Evolutionary conservation across 2,797 vertebrate genomes (phyloP).

Genomic region (Poeciliopsis infans): DNA sequence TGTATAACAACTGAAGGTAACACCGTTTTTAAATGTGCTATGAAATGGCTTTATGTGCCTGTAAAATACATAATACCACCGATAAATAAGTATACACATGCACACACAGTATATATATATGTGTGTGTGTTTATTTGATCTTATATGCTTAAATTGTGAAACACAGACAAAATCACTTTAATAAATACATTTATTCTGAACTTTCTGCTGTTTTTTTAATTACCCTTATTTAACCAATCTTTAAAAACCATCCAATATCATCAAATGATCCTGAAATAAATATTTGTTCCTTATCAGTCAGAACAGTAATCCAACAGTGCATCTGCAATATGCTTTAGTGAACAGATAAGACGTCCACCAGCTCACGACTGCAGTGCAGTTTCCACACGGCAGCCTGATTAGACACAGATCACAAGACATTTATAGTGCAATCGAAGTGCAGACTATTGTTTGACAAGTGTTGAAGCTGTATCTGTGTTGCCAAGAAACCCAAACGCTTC

Average conservation of each 20-base stretch:
- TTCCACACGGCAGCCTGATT: background rate
- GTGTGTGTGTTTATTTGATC: background rate
- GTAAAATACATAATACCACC: too few relatives aligned
- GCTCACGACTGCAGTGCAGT: slow-evolving; percentile 14
- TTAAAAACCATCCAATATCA: background rate
- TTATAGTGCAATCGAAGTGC: slow-evolving; percentile 42
- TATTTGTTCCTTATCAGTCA: slow-evolving; percentile 27
- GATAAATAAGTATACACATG: background rate
- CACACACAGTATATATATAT: too few relatives aligned
- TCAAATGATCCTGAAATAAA: slow-evolving; percentile 16
- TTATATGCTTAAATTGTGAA: background rate
- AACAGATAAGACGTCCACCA: slow-evolving; percentile 45
- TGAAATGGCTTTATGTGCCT: too few relatives aligned
- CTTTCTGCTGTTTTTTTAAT: background rate
- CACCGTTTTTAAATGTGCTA: too few relatives aligned
- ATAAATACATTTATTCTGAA: background rate
- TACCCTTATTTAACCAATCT: background rate
- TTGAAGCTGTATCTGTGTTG: background rate
- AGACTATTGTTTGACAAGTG: slow-evolving; percentile 25
- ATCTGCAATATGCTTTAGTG: background rate
- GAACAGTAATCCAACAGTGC: slow-evolving; percentile 23
- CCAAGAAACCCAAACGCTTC: background rate
- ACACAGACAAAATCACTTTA: background rate
- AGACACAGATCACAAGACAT: slow-evolving; percentile 35
- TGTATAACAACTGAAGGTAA: too few relatives aligned